These are phyloP conservation scores for Microcebus jonahi DNA, from an alignment of 2,113 vertebrate species.

Conservation along the genomic window DNA sequence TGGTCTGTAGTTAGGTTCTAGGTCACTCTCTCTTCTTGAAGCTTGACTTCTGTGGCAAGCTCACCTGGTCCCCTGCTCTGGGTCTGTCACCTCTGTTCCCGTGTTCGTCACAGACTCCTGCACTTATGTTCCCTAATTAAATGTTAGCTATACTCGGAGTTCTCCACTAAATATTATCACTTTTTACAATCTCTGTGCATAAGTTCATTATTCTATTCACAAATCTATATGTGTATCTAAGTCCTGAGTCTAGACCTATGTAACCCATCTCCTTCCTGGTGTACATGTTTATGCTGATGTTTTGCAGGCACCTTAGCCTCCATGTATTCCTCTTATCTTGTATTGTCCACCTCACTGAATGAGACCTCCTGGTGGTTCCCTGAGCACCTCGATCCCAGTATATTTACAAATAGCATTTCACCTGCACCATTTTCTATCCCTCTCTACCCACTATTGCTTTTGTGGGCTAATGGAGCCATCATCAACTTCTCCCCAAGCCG, in stretches of 20 bases:
- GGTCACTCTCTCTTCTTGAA: neutral
- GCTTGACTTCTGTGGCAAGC: neutral
- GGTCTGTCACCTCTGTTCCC: neutral
- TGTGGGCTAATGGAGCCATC: neutral
- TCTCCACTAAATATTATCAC: too few relatives aligned
- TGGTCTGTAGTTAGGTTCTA: too few relatives aligned
- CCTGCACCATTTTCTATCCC: neutral
- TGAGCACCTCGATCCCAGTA: neutral
- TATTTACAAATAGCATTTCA: neutral
- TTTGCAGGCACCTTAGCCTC: neutral
- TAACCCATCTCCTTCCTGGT: neutral
- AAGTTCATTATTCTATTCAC: neutral
- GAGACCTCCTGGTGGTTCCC: neutral
- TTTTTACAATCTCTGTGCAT: neutral
- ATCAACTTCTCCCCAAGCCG: too few relatives aligned
- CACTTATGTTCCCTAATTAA: neutral
- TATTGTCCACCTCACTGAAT: neutral
- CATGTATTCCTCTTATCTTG: neutral
- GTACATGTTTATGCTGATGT: fast-evolving
- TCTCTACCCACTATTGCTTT: neutral
- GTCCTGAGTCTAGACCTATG: too few relatives aligned
- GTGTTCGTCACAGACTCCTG: too few relatives aligned
- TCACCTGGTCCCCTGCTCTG: neutral
- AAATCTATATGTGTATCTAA: too few relatives aligned
- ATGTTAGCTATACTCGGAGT: neutral